Conservation (phyloP, 2,797 vertebrate genomes). For the Muscicapa comitata region DNA sequence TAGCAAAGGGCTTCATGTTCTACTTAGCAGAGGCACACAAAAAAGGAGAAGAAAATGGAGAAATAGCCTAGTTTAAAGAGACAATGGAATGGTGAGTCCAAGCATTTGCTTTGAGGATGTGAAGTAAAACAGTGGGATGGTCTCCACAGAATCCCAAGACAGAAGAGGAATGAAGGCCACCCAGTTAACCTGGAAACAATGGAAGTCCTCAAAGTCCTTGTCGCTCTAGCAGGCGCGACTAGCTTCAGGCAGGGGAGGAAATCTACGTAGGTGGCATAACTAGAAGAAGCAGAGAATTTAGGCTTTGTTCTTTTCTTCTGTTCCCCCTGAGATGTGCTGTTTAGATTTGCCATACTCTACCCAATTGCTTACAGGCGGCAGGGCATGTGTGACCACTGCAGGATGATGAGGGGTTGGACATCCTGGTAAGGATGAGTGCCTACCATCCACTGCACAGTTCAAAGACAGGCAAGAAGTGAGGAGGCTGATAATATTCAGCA, state of each 20-base stretch:
- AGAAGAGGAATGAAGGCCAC: conserved; percentile 47
- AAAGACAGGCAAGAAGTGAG: neutral
- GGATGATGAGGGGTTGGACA: neutral
- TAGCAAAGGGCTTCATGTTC: neutral
- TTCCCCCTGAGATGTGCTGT: neutral
- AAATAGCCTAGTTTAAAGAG: conserved; percentile 5
- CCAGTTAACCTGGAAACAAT: conserved; percentile 64
- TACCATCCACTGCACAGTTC: neutral
- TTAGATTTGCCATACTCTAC: conserved; percentile 19
- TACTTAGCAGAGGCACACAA: neutral
- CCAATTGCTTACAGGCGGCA: neutral
- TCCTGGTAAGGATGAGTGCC: neutral
- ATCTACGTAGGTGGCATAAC: conserved; percentile 57
- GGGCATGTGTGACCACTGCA: neutral
- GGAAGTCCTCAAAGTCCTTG: conserved; percentile 32
- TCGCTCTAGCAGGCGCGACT: neutral
- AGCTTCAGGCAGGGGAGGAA: conserved; percentile 34
- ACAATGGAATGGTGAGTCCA: conserved; percentile 22
- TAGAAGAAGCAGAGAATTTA: neutral
- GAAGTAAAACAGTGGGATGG: conserved; percentile 46
- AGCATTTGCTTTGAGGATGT: conserved; percentile 40
- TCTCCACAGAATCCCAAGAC: conserved; percentile 1
- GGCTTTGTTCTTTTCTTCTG: neutral
- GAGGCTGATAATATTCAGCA: neutral
- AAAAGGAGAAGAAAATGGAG: neutral